phyloP scores from a whole-genome alignment of 1,140 invertebrate genomes.

The Trichogramma pretiosum region DNA sequence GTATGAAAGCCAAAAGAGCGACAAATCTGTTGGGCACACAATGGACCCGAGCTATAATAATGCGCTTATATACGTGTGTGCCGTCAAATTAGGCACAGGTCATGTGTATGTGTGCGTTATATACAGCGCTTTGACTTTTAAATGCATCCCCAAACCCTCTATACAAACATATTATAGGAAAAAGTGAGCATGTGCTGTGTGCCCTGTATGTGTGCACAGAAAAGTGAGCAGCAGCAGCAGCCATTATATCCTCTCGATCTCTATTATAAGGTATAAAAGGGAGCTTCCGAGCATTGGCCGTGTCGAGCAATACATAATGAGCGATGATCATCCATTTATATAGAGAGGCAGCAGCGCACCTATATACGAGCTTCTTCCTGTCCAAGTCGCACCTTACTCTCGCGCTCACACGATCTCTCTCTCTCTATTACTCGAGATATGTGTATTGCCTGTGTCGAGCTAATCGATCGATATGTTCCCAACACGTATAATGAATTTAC shows the following conservation, averaged over 20 bases:
- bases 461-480: too few species aligned
- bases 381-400: not conserved
- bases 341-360: too few species aligned
- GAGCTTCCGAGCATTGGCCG: not conserved
- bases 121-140: slow-evolving; percentile 23
- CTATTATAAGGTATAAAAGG: slow-evolving; percentile 9
- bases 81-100: slow-evolving; percentile 39
- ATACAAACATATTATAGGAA: too few species aligned
- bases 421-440: not conserved
- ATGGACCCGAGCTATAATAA: too few species aligned
- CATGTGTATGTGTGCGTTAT: too few species aligned
- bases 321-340: slow-evolving; percentile 26
- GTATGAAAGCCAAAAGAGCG: not conserved
- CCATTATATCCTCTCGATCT: slow-evolving; percentile 28
- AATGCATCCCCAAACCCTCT: slow-evolving; percentile 1
- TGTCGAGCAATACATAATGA: slow-evolving; percentile 21
- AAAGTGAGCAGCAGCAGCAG: too few species aligned
- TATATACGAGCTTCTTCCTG: not conserved
- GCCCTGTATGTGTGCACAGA: too few species aligned
- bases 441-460: too few species aligned
- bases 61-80: too few species aligned
- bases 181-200: too few species aligned
- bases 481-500: too few species aligned
- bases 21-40: slow-evolving; percentile 24
- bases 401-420: not conserved